Percentiles rank a stretch among this genome's conserved stretches.
Evolutionary conservation across 1,140 invertebrate genomes (phyloP).

Genomic region (Cherax destructor): DNA sequence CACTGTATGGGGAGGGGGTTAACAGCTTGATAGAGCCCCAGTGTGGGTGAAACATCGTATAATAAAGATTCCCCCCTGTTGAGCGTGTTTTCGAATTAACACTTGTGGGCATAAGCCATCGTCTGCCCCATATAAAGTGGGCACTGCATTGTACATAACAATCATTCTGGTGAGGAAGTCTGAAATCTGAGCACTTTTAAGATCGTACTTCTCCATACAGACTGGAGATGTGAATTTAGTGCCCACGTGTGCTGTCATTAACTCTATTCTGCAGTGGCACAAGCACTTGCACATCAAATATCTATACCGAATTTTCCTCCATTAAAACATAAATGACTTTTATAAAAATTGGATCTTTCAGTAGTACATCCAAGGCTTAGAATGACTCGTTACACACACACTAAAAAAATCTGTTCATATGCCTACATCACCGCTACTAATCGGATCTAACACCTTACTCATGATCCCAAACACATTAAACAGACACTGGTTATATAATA

Average conservation of each 20-base stretch:
- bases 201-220: conserved; percentile 50
- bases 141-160: conserved; percentile 50
- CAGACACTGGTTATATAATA: conserved; percentile 60
- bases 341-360: conserved; percentile 61
- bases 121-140: neutral
- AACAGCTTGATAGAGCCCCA: too few relatives aligned
- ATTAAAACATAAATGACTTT: conserved; percentile 1
- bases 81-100: too few relatives aligned
- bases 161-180: conserved; percentile 53
- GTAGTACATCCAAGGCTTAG: conserved; percentile 60
- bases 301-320: conserved; percentile 1
- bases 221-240: conserved; percentile 5
- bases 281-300: conserved; percentile 29
- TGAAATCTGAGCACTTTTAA: conserved; percentile 55
- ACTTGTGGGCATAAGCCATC: too few relatives aligned
- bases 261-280: conserved; percentile 14
- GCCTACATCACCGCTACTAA: conserved; percentile 59
- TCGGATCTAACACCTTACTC: conserved; percentile 59
- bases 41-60: too few relatives aligned
- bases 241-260: conserved; percentile 12
- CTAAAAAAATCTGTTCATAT: conserved; percentile 31
- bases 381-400: conserved; percentile 45
- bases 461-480: conserved; percentile 63
- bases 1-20: too few relatives aligned
- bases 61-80: too few relatives aligned